These are phyloP conservation scores for Hydrophis major DNA, from an alignment of 2,797 vertebrate species.

Conservation along the genomic window DNA sequence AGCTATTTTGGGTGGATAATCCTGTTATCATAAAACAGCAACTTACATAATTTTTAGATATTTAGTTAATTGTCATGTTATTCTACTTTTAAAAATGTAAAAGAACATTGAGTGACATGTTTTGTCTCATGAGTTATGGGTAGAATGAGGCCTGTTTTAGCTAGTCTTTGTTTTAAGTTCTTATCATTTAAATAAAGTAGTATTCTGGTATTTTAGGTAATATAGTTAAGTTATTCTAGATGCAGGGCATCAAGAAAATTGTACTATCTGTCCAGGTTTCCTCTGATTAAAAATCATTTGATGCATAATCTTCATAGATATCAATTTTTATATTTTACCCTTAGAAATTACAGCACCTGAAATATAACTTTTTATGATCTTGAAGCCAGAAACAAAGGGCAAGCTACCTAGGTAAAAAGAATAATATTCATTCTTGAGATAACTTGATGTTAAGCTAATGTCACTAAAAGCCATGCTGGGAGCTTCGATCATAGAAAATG, in stretches of 20 bases:
- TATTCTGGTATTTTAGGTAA: neutral
- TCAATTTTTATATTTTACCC: neutral
- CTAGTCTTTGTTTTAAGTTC: neutral
- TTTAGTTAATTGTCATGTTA: neutral
- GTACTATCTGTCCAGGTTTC: neutral
- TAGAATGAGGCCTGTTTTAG: neutral
- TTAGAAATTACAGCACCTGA: neutral
- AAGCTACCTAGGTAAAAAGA: neutral
- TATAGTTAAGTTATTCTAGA: neutral
- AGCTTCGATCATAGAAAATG: constrained; percentile 46
- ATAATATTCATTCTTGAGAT: constrained; percentile 3
- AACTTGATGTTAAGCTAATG: constrained; percentile 17
- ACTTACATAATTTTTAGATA: neutral
- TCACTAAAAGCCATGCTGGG: constrained; percentile 20
- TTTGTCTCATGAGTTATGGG: neutral
- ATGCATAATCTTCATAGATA: neutral
- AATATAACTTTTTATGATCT: neutral
- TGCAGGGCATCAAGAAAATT: neutral
- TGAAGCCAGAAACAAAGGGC: neutral
- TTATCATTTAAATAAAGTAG: neutral
- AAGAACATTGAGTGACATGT: neutral
- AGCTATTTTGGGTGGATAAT: neutral
- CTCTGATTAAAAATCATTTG: neutral
- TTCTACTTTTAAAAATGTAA: neutral
- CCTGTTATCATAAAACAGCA: neutral